Conservation (phyloP, 2,113 vertebrate species). For the Atherinomorus stipes region DNA sequence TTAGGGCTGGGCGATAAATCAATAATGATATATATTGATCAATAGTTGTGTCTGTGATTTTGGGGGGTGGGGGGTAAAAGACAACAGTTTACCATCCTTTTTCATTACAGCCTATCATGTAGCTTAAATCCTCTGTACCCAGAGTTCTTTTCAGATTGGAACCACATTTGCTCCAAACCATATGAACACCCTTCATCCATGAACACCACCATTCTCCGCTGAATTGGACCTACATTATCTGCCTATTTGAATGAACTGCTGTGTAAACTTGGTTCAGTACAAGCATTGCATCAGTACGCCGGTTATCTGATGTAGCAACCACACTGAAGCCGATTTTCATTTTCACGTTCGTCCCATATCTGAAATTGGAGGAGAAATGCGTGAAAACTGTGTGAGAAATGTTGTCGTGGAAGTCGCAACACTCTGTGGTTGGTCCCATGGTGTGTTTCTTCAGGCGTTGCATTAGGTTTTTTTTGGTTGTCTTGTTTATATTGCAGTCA, state of each 20-base stretch:
- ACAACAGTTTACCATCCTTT: too few species aligned
- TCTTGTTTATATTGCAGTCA: constrained; percentile 61
- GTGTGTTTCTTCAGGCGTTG: constrained; percentile 48
- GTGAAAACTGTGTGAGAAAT: background rate
- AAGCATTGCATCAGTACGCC: background rate
- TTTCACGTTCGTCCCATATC: background rate
- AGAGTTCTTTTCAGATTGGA: constrained; percentile 34
- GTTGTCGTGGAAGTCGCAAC: constrained; percentile 1
- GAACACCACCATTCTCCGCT: constrained; percentile 37
- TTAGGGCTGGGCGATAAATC: too few species aligned
- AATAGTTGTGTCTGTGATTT: too few species aligned
- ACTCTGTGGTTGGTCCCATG: constrained; percentile 41
- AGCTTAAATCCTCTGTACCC: background rate
- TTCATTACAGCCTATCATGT: too few species aligned
- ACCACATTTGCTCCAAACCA: constrained; percentile 41
- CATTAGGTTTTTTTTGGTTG: constrained; percentile 62
- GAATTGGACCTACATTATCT: constrained; percentile 38
- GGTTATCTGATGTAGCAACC: background rate
- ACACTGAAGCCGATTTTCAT: background rate
- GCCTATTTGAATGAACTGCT: constrained; percentile 3
- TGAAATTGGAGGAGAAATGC: background rate
- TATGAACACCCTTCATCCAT: constrained; percentile 17
- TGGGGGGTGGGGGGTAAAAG: too few species aligned
- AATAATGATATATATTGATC: too few species aligned
- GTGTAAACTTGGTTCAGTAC: background rate